Base-by-base conservation (phyloP, 2,888 invertebrate species). In the Chorisops tibialis region DNA sequence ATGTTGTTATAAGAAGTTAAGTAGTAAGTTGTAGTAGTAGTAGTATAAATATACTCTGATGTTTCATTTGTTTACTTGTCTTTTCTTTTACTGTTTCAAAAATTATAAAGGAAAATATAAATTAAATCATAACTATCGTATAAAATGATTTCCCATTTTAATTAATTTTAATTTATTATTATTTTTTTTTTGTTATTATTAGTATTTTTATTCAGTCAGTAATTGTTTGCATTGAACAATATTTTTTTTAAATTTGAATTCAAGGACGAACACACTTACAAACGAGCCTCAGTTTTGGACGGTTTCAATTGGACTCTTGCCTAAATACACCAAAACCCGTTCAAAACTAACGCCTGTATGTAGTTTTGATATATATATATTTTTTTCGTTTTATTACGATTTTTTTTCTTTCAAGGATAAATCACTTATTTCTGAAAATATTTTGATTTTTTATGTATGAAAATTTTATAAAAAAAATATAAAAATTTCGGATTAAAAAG, bases 241-340 rank as follows among this genome's bases (percentile, higher is more conserved):
- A 35, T 51, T 43, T n/a, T n/a, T n/a, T n/a, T n/a, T n/a, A n/a
- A n/a, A n/a, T n/a, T n/a, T n/a, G n/a, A n/a, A n/a, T n/a, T 64
- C 60, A 65, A 66, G 66, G 70, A 66, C 68, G 71, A 64, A 64
- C 65, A 51, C 54, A 70, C 73, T 70, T 62, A 60, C 71, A 71
- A 72, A 70, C 71, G 67, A 71, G 78, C 78, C 78, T 78, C 78
- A 78, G 78, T 78, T 78, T 78, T 78, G 78, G 78, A 78, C 78
- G 78, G 78, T 78, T 78, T 78, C 78, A 78, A 78, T 78, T 72
- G 76, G 75, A 76, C 71, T 72, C 68, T 68, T 69, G 72, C 72
- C 75, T 68, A 71, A 70, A 68, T 75, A 78, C 78, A 77, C 77
- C 77, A 78, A 78, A 78, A 78, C 77, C 76, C 78, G 78, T 76